Evolutionary conservation across 2,113 vertebrate species (phyloP).

Genomic region (Riparia riparia): DNA sequence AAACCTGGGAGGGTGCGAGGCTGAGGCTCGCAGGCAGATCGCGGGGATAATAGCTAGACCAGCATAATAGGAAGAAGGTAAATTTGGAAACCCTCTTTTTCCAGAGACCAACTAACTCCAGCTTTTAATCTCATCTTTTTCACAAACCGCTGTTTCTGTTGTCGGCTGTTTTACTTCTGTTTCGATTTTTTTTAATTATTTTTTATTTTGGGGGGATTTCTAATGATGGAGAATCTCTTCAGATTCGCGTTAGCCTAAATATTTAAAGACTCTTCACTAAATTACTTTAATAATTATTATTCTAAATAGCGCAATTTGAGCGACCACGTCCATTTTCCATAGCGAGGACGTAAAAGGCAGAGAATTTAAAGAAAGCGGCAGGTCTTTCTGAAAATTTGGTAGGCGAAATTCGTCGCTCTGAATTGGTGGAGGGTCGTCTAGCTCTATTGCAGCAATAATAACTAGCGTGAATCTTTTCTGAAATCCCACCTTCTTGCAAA

Average conservation of each 20-base stretch:
- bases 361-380: conserved; percentile 25
- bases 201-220: not conserved
- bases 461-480: conserved; percentile 25
- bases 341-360: not conserved
- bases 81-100: conserved; percentile 49
- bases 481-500: conserved; percentile 46
- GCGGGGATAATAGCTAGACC: conserved; percentile 51
- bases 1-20: conserved; percentile 70
- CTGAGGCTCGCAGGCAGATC: conserved; percentile 55
- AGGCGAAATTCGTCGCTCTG: conserved; percentile 39
- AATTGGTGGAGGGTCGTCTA: conserved; percentile 23
- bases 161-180: conserved; percentile 3
- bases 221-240: not conserved
- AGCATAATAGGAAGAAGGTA: conserved; percentile 68
- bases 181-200: not conserved
- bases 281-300: not conserved
- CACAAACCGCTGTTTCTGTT: conserved; percentile 13
- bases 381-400: conserved; percentile 26
- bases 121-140: conserved; percentile 27
- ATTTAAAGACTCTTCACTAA: not conserved
- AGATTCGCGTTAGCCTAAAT: not conserved
- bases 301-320: not conserved
- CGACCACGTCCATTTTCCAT: not conserved
- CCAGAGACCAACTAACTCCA: conserved; percentile 36
- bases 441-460: not conserved